Evolutionary conservation across 2,113 vertebrate species (phyloP).

Genomic region (Mirza zaza): DNA sequence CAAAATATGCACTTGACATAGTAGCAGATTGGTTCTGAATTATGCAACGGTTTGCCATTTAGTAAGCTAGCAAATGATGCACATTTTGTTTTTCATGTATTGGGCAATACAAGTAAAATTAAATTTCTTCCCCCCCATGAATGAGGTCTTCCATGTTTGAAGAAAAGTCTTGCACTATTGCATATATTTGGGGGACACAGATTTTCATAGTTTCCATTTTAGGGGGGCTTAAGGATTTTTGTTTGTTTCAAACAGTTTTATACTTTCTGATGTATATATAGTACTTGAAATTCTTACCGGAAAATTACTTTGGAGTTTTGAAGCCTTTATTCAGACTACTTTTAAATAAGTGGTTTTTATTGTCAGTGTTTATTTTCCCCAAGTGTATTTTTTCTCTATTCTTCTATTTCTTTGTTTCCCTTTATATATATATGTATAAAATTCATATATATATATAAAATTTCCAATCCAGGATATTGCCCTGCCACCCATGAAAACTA

Average conservation of each 20-base stretch:
- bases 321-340: slow-evolving; percentile 76
- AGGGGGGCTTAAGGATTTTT: slow-evolving; percentile 63
- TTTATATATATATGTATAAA: background rate
- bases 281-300: slow-evolving; percentile 85
- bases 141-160: slow-evolving; percentile 90
- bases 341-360: slow-evolving; percentile 75
- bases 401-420: background rate
- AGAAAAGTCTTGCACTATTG: slow-evolving; percentile 93
- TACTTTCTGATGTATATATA: slow-evolving; percentile 82
- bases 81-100: slow-evolving; percentile 64
- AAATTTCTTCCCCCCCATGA: slow-evolving; percentile 58
- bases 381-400: slow-evolving; percentile 35
- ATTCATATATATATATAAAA: background rate
- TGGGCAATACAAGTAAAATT: slow-evolving; percentile 73
- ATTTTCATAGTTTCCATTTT: slow-evolving; percentile 79
- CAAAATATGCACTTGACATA: slow-evolving; percentile 72
- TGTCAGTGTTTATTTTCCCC: slow-evolving; percentile 60
- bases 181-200: slow-evolving; percentile 86
- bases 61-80: slow-evolving; percentile 76
- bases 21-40: slow-evolving; percentile 70
- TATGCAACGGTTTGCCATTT: slow-evolving; percentile 57
- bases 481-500: slow-evolving; percentile 69
- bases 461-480: slow-evolving; percentile 64
- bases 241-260: slow-evolving; percentile 78
- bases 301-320: slow-evolving; percentile 73